Base-by-base conservation (phyloP, 2,797 vertebrate genomes). In the Melopsittacus undulatus region DNA sequence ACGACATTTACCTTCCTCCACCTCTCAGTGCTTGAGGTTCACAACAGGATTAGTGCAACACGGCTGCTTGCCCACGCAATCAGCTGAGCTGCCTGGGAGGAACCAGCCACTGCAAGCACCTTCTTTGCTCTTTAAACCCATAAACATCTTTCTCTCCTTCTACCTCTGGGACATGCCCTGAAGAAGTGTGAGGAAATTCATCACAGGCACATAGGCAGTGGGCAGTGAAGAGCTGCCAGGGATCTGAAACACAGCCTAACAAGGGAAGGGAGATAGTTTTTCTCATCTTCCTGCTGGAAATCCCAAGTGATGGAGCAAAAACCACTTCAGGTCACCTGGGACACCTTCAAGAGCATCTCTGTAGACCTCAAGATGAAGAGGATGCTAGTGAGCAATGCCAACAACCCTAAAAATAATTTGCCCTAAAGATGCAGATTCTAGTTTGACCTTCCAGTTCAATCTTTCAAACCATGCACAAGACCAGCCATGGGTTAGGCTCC, bases 51-150 rank as follows among this genome's bases (percentile, higher is more conserved):
- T 85, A 80, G 36, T 45, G 68, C 5, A 9, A 32, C 74, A 34
- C 0, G 0, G 73, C 74, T 46, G 66, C 52, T 0, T 3, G 70
- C 82, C 36, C 48, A 46, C 62, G 45, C 0, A 0, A 59, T 34
- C 0, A 0, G 51, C 30, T n/a, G 56, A 79, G 75, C 66, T 1
- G 4, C 40, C 22, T 11, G 29, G 0, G 5, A 68, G 26, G 17
- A 54, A 56, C 42, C 48, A 1, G 21, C 11, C 22, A 45, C 36
- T 51, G 38, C 22, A 46, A 84, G 52, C 67, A 82, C 34, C 42
- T 49, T 32, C n/a, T 56, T 30, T 56, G 68, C 40, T 57, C 74
- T 87, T 48, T 23, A 68, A 86, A 61, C 27, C n/a, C 42, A 43
- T 21, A 26, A 83, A 66, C 45, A 46, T 36, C 52, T 62, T 62